phyloP scores from a whole-genome alignment of 2,888 invertebrate species.

The Andrena hattorfiana region DNA sequence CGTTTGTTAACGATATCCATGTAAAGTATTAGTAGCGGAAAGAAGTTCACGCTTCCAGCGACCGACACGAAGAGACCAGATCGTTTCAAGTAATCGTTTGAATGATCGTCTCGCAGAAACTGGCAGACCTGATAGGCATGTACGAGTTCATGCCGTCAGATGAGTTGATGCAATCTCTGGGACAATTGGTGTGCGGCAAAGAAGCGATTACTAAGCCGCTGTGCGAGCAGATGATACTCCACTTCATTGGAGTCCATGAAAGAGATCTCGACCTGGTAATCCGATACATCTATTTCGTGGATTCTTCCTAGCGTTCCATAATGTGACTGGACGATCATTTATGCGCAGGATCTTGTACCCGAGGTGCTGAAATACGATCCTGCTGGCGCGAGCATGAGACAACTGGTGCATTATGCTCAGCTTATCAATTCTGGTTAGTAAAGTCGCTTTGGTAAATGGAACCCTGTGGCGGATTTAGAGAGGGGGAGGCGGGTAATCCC shows the following conservation, averaged over 20 bases:
- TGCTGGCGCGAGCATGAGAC: background rate
- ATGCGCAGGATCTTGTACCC: background rate
- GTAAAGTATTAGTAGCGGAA: background rate
- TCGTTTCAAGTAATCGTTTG: background rate
- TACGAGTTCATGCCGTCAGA: slow-evolving; percentile 88
- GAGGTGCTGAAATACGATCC: background rate
- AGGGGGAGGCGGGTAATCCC: no score
- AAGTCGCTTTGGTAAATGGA: no score
- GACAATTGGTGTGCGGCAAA: slow-evolving; percentile 86
- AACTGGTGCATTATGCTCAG: background rate
- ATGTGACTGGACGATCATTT: background rate
- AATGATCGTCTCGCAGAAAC: background rate
- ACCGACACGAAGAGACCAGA: background rate
- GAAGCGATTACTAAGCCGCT: slow-evolving; percentile 86
- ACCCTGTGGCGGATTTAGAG: no score
- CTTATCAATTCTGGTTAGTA: slow-evolving; percentile 3
- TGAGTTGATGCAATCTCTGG: slow-evolving; percentile 80
- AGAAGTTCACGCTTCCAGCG: background rate
- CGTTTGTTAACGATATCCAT: background rate
- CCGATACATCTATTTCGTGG: background rate
- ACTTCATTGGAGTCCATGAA: background rate
- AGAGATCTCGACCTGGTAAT: background rate
- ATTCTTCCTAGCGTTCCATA: background rate
- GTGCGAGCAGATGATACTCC: slow-evolving; percentile 89
- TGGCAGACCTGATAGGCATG: slow-evolving; percentile 68